Evolutionary conservation across 2,113 vertebrate species (phyloP), one percentile per base, ranked within the genome.

Genomic region (Syngnathus scovelli): DNA sequence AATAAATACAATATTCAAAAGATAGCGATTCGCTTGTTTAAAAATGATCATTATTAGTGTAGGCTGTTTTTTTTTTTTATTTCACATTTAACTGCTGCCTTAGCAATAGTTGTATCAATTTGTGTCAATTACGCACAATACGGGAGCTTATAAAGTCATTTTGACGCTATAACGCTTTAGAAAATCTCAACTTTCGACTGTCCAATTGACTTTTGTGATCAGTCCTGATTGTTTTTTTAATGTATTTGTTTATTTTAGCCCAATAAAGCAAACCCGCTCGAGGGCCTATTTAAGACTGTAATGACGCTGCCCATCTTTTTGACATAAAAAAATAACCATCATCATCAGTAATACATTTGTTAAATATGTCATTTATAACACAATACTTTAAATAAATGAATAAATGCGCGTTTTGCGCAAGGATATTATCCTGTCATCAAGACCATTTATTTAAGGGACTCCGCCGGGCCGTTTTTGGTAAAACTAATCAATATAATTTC

Each of bases 401-500:
- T 7, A 23, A 7, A 6, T 3, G 41, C 39, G 21, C 21, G 2
- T 52, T n/a, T 27, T 23, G 7, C 21, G 61, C 38, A 19, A 9
- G 59, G 0, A 5, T 21, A 37, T 8, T 37, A 21, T 21, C 48
- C 1, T 51, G 7, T n/a, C 49, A 52, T 52, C 7, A 52, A 21
- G 19, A 52, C 8, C 11, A n/a, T 61, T n/a, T 41, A 33, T 33
- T 0, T 3, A 21, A 61, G 23, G 16, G 36, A 19, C 8, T 72
- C 59, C 41, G 64, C 51, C 2, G 1, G 18, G 11, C 13, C 16
- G 44, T 64, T 43, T 46, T 59, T 36, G 63, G 49, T 61, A 43
- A 68, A 75, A 61, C 59, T 33, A 64, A n/a, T 49, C 63, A 70
- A 67, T 72, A 36, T 66, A 64, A 54, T 75, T 76, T 54, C 13